These are phyloP conservation scores for Aphelinus atriplicis DNA, from an alignment of 1,140 invertebrate species.

Conservation along the genomic window DNA sequence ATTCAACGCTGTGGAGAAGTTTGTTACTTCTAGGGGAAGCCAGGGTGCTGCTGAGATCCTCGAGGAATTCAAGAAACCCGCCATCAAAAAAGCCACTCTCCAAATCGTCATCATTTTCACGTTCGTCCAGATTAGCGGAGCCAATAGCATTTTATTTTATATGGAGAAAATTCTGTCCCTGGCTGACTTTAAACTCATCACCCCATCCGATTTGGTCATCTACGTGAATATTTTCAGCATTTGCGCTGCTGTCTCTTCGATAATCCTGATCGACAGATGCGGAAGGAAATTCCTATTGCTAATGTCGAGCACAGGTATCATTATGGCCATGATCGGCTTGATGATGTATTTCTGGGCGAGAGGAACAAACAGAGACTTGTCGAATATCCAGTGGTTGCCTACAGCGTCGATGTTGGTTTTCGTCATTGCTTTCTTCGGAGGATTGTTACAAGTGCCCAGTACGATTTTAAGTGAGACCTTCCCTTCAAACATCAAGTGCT, in stretches of 20 bases:
- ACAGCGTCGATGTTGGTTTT: conserved; percentile 37
- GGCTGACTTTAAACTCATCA: conserved; percentile 64
- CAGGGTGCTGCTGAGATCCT: background rate
- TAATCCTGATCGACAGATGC: conserved; percentile 73
- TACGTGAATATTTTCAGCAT: conserved; percentile 75
- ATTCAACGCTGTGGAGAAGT: background rate
- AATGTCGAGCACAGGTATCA: conserved; percentile 68
- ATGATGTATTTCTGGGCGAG: conserved; percentile 72
- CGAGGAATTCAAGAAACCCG: background rate
- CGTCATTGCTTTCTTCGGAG: conserved; percentile 66
- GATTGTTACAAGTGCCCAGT: conserved; percentile 76
- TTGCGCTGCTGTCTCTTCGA: conserved; percentile 68
- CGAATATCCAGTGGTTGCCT: conserved; percentile 44
- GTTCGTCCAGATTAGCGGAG: conserved; percentile 79
- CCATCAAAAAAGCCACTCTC: conserved; percentile 67
- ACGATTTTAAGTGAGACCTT: conserved; percentile 79
- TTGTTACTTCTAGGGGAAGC: background rate
- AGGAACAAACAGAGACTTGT: conserved; percentile 61
- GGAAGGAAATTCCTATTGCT: conserved; percentile 76
- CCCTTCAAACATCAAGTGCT: conserved; percentile 73
- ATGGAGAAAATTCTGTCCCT: conserved; percentile 76
- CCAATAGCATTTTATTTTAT: conserved; percentile 79
- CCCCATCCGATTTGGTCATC: conserved; percentile 68
- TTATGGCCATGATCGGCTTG: conserved; percentile 66
- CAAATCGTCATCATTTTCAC: conserved; percentile 74